These are phyloP conservation scores for Mustela nigripes DNA, from an alignment of 2,113 vertebrate species.

Conservation along the genomic window DNA sequence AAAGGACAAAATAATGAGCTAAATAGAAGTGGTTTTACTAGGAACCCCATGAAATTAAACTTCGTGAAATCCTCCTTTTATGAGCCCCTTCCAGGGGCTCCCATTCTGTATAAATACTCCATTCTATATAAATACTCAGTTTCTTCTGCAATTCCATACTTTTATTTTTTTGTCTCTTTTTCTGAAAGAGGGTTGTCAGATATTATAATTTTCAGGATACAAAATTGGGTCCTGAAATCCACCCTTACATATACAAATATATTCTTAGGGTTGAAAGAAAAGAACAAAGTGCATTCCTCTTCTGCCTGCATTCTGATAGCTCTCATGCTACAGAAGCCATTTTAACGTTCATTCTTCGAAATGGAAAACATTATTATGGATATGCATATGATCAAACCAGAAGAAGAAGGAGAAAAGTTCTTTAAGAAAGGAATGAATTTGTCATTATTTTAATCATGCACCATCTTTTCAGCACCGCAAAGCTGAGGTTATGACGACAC, in stretches of 20 bases:
- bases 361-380: neutral
- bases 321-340: neutral
- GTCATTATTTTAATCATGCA: neutral
- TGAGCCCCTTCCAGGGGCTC: neutral
- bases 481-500: neutral
- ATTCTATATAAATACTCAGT: constrained; percentile 7
- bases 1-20: constrained; percentile 18
- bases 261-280: neutral
- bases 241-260: neutral
- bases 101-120: neutral
- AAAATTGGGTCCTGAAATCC: neutral
- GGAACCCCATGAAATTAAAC: neutral
- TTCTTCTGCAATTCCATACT: neutral
- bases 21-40: neutral
- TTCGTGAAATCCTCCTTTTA: neutral
- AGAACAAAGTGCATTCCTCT: neutral
- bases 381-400: neutral
- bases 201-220: neutral
- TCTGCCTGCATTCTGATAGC: neutral
- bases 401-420: neutral
- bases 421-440: neutral
- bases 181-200: neutral
- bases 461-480: neutral
- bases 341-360: neutral
- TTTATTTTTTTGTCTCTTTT: neutral